A percentile compares a stretch with the other conserved stretches of the same genome.
phyloP scores from a whole-genome alignment of 2,113 vertebrate species.

The Solea senegalensis region DNA sequence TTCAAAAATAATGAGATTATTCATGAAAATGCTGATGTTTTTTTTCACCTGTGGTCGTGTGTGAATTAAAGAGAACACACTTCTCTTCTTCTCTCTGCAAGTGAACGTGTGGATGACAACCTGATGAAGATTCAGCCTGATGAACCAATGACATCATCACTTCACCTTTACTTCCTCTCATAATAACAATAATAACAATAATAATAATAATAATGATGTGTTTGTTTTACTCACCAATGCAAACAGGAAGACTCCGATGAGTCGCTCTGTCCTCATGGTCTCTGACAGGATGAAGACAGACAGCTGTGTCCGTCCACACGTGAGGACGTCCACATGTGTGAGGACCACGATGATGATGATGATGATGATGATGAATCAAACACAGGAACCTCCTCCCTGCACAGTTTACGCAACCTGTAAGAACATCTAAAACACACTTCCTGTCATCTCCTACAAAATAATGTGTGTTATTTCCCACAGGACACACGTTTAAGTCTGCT shows the following conservation, averaged over 20 bases:
- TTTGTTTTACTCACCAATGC: constrained; percentile 45
- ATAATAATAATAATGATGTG: too few relatives aligned
- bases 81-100: constrained; percentile 81
- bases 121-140: constrained; percentile 64
- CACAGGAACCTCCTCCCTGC: neutral
- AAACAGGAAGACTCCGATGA: constrained; percentile 59
- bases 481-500: too few relatives aligned
- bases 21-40: too few relatives aligned
- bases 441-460: constrained; percentile 39
- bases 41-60: constrained; percentile 51
- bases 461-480: neutral
- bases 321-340: too few relatives aligned
- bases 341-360: too few relatives aligned
- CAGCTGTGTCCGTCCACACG: too few relatives aligned
- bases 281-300: neutral
- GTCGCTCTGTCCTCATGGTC: constrained; percentile 56
- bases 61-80: constrained; percentile 67
- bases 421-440: neutral
- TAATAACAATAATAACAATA: too few relatives aligned
- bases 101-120: constrained; percentile 80
- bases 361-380: too few relatives aligned
- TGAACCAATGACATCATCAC: neutral
- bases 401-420: neutral
- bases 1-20: too few relatives aligned
- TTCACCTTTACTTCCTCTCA: neutral